A percentile compares a stretch with the other conserved stretches of the same genome.
These are phyloP conservation scores for Drymonia ruficornis DNA, from an alignment of 2,888 invertebrate genomes.

Conservation along the genomic window DNA sequence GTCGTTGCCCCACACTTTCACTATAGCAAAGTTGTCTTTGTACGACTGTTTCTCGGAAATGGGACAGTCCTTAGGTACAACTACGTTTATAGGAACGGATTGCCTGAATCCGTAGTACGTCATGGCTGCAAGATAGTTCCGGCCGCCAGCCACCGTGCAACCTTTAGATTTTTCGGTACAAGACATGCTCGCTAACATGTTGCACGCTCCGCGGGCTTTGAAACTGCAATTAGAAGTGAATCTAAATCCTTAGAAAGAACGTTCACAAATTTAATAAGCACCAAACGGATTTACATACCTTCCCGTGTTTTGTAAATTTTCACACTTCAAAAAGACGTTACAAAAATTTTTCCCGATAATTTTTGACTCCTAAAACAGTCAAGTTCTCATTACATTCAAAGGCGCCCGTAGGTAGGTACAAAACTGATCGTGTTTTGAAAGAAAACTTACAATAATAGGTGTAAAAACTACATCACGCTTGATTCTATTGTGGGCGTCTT, in stretches of 20 bases:
- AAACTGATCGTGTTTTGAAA: no score
- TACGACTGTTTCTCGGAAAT: constrained; percentile 48
- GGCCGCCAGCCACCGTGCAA: constrained; percentile 53
- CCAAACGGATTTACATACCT: constrained; percentile 79
- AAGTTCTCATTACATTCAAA: not conserved
- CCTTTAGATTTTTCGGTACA: constrained; percentile 50
- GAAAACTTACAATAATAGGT: constrained; percentile 53
- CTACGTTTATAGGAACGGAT: constrained; percentile 55
- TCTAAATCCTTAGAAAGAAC: not conserved
- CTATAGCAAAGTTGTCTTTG: constrained; percentile 55
- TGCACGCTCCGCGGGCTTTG: constrained; percentile 59
- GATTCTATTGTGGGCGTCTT: constrained; percentile 56
- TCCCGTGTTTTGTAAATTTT: constrained; percentile 92
- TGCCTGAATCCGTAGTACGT: constrained; percentile 52
- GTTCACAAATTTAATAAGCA: not conserved
- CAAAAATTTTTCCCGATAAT: constrained; percentile 80
- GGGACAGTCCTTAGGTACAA: constrained; percentile 53
- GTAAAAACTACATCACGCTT: constrained; percentile 49
- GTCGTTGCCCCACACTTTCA: constrained; percentile 54
- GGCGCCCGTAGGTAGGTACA: no score
- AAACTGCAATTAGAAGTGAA: constrained; percentile 38
- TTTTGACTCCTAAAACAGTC: constrained; percentile 55
- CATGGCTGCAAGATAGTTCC: constrained; percentile 56
- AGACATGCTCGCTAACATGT: constrained; percentile 45
- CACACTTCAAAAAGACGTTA: constrained; percentile 90